Percentiles rank a stretch among this genome's conserved stretches.
Evolutionary conservation across 2,797 vertebrate species (phyloP).

Genomic region (Rhabdomys pumilio): DNA sequence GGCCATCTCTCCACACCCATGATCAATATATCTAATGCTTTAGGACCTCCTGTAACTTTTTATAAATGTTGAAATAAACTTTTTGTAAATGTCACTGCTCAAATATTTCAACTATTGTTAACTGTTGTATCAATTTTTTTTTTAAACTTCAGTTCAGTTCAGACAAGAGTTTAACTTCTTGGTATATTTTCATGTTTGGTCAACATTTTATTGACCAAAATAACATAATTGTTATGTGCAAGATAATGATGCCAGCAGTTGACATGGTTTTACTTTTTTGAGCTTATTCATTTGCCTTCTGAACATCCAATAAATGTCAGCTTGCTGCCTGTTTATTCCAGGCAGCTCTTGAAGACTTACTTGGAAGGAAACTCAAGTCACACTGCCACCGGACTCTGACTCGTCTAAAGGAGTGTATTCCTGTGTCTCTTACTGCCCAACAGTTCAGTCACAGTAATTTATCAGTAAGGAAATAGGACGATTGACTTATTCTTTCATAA

Average conservation of each 20-base stretch:
- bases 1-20: background rate
- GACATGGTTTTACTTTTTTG: background rate
- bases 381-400: background rate
- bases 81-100: background rate
- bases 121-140: background rate
- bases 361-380: background rate
- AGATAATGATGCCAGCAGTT: background rate
- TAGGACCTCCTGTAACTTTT: background rate
- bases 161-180: background rate
- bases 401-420: background rate
- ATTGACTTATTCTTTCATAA: background rate
- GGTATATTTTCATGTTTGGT: background rate
- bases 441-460: background rate
- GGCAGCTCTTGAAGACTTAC: background rate
- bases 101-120: background rate
- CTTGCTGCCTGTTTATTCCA: background rate
- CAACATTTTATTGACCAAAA: too few species aligned
- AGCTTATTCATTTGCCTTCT: background rate
- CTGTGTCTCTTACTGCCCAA: background rate
- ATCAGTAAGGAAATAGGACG: background rate
- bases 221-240: background rate
- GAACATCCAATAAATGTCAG: background rate
- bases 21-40: background rate
- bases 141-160: background rate
- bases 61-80: background rate